Evolutionary conservation across 2,797 vertebrate genomes (phyloP), one percentile per base, ranked within the genome.

Genomic region (Sitta carolinensis): DNA sequence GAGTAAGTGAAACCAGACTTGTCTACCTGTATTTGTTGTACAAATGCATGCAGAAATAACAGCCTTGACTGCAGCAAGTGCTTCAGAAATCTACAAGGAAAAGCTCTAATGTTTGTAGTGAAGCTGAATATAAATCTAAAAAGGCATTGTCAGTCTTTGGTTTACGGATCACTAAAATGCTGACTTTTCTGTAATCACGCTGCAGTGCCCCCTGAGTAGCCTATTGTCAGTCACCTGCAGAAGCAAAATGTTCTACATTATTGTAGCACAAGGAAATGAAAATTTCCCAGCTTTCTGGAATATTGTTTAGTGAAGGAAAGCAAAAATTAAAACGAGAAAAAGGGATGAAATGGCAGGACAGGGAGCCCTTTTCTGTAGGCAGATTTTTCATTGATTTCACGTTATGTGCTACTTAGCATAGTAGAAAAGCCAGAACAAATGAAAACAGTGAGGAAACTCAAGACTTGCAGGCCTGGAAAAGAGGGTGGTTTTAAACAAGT

Each of bases 361-460:
- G 79, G 83, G 79, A 92, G 66, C 76, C 54, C 57, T 82, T 84
- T 66, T 63, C 74, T 87, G 54, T 11, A n/a, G 70, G n/a, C 32
- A 82, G 54, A 50, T 64, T 91, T 84, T 92, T 86, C 40, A 40
- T 47, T 79, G 52, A 84, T 89, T 95, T 89, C 40, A 23, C 32
- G 87, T 88, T 74, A 9, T 73, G 8, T 51, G 68, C 88, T 88
- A 69, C 70, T 94, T 90, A 93, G 81, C 34, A 18, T 25, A 50
- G 68, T 32, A 70, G 78, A 89, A 91, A 92, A 92, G 89, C 83
- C 96, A 95, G 83, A 96, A 90, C 40, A 96, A 93, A 93, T 91
- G 69, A 87, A 95, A 96, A 87, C 13, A 82, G 54, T 45, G 69
- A 89, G 84, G 85, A 94, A 93, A 86, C 58, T 67, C 74, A 84